These are phyloP conservation scores for Anser cygnoides DNA, from an alignment of 2,113 vertebrate species.

Conservation along the genomic window DNA sequence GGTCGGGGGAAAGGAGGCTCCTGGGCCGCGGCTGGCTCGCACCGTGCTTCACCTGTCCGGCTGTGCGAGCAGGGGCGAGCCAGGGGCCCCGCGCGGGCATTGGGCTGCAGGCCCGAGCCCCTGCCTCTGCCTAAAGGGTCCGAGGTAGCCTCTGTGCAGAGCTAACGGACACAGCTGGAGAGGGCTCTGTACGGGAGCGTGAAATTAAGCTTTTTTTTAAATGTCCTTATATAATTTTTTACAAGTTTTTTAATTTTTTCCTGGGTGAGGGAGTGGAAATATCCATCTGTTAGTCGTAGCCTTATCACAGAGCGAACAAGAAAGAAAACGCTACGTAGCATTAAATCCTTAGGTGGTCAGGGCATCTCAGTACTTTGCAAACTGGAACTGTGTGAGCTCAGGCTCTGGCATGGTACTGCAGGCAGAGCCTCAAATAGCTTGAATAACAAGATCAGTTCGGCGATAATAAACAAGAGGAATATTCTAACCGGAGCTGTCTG, in stretches of 20 bases:
- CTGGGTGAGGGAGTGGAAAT: background rate
- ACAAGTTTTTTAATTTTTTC: rapidly evolving
- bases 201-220: rapidly evolving
- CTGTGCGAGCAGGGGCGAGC: background rate
- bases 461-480: background rate
- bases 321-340: background rate
- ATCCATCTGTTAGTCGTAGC: background rate
- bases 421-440: background rate
- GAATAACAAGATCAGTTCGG: background rate
- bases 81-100: background rate
- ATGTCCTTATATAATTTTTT: rapidly evolving
- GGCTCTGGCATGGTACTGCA: background rate
- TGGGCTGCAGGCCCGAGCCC: background rate
- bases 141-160: rapidly evolving
- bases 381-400: rapidly evolving
- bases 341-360: background rate
- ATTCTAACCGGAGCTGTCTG: background rate
- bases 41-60: background rate
- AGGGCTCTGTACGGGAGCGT: background rate
- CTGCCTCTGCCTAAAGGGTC: background rate
- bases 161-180: background rate
- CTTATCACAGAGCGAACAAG: rapidly evolving
- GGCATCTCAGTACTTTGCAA: background rate
- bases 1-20: background rate
- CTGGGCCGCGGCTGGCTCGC: background rate